Evolutionary conservation across 2,888 invertebrate genomes (phyloP).

Genomic region (Flexamia atlantica): DNA sequence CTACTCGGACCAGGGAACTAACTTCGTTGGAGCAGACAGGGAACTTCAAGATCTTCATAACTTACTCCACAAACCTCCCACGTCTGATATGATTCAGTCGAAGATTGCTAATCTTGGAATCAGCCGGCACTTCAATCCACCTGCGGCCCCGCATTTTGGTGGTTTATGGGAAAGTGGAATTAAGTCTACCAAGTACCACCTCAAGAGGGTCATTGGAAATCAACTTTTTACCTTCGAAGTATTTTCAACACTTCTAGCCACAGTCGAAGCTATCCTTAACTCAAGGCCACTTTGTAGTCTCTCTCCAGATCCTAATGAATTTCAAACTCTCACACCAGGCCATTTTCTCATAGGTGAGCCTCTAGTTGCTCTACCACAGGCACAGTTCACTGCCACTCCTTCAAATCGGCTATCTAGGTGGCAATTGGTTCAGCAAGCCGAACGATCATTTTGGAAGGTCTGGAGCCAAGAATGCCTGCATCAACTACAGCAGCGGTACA

Average conservation of each 20-base stretch:
- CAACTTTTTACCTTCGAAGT: slow-evolving; percentile 71
- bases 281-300: slow-evolving; percentile 70
- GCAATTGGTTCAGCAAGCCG: slow-evolving; percentile 68
- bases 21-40: slow-evolving; percentile 71
- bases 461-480: slow-evolving; percentile 70
- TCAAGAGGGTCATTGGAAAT: slow-evolving; percentile 69
- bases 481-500: slow-evolving; percentile 69
- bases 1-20: slow-evolving; percentile 72
- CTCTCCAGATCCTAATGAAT: slow-evolving; percentile 28
- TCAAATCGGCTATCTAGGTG: slow-evolving; percentile 68
- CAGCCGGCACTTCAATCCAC: slow-evolving; percentile 66
- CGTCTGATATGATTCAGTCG: background rate
- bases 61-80: background rate
- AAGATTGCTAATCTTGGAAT: slow-evolving; percentile 15
- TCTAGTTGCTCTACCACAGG: slow-evolving; percentile 13
- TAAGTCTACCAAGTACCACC: slow-evolving; percentile 71
- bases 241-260: slow-evolving; percentile 70
- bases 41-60: slow-evolving; percentile 53
- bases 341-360: slow-evolving; percentile 42
- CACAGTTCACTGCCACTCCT: background rate
- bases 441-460: slow-evolving; percentile 69
- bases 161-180: slow-evolving; percentile 72
- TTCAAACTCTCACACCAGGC: slow-evolving; percentile 20
- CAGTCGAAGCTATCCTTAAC: slow-evolving; percentile 72
- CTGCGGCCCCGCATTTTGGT: slow-evolving; percentile 71